Conservation (phyloP, 2,113 vertebrate genomes). For the Poeciliopsis turrubarensis region DNA sequence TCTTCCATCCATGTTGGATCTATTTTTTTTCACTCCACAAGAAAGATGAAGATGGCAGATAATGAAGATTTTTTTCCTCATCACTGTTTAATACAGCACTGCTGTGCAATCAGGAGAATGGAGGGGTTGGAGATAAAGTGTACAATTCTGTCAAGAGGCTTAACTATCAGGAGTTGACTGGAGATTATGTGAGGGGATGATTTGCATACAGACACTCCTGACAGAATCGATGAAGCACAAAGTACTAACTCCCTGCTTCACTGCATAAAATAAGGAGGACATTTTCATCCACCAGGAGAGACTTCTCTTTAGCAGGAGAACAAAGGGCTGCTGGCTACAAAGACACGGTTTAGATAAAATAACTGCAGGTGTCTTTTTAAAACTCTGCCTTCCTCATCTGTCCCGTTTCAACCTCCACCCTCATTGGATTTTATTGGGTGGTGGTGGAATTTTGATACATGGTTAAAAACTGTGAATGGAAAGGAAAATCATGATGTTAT, state of each 20-base stretch:
- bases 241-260: conserved; percentile 17
- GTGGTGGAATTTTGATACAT: too few species aligned
- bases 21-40: neutral
- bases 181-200: conserved; percentile 53
- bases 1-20: neutral
- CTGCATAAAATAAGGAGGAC: conserved; percentile 32
- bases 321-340: conserved; percentile 12
- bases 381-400: neutral
- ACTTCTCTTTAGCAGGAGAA: conserved; percentile 14
- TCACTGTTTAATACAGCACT: neutral
- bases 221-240: conserved; percentile 56
- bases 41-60: neutral
- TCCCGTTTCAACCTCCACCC: too few species aligned
- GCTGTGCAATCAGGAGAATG: conserved; percentile 25
- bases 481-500: too few species aligned
- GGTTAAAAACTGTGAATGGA: too few species aligned
- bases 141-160: conserved; percentile 45
- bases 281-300: conserved; percentile 34
- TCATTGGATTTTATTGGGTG: too few species aligned
- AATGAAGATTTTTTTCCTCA: neutral
- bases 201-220: conserved; percentile 66
- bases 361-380: neutral
- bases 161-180: conserved; percentile 55
- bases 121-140: conserved; percentile 30
- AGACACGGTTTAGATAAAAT: neutral